Evolutionary conservation across 2,888 invertebrate genomes (phyloP), one percentile per base, ranked within the genome.

Genomic region (Eretmocerus hayati): DNA sequence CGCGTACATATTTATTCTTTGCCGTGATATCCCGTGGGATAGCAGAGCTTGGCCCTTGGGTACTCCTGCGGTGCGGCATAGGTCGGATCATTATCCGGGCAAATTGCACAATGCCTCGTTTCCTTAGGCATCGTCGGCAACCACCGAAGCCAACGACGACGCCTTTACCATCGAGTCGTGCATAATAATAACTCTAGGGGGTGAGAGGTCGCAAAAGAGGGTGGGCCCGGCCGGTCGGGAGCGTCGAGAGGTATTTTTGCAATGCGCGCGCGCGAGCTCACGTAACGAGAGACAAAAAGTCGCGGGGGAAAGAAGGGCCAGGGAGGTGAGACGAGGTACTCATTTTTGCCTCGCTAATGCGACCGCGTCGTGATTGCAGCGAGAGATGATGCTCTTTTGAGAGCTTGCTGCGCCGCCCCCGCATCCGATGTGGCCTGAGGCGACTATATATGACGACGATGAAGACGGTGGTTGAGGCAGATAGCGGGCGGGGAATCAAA

Each of bases 211-310:
- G 31, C 19, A 20, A 39, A 23, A 39, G 37, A 37, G 6, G 15
- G 16, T 8, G 33, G 16, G 33, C n/a, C n/a, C n/a, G n/a, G n/a
- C n/a, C n/a, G n/a, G n/a, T n/a, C n/a, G n/a, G 15, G 37, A 16
- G 22, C 19, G 42, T 46, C 38, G 38, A 42, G 41, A 49, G 38
- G 47, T 35, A 42, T 47, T 47, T 40, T n/a, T n/a, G n/a, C n/a
- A n/a, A n/a, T n/a, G n/a, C n/a, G n/a, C n/a, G n/a, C n/a, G n/a
- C n/a, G n/a, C 33, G 41, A 6, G 38, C 38, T 11, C 45, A 15
- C 39, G 38, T 50, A 50, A 50, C 45, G 53, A 50, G 47, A 50
- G 45, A 44, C 50, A 48, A 50, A 53, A 53, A 53, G 42, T 53
- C 53, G 50, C 50, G 31, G 42, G n/a, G n/a, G n/a, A n/a, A n/a